phyloP scores from a whole-genome alignment of 2,113 vertebrate genomes.

The Heterotis niloticus region DNA sequence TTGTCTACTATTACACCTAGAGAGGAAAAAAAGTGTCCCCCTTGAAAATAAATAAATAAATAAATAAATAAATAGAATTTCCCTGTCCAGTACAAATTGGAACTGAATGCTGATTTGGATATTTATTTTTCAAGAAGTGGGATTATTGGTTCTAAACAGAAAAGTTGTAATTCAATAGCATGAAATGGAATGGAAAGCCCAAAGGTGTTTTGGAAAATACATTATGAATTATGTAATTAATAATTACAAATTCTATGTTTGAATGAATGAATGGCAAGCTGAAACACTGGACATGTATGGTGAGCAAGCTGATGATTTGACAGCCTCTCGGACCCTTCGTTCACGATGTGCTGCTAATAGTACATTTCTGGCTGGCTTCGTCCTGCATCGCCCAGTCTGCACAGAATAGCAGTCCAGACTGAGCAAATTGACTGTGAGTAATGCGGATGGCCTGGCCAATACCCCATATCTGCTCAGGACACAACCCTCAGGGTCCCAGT shows the following conservation, averaged over 20 bases:
- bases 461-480: background rate
- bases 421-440: constrained; percentile 22
- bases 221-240: constrained; percentile 16
- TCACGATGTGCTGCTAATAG: background rate
- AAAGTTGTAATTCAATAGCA: constrained; percentile 10
- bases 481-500: background rate
- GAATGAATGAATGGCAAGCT: background rate
- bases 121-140: constrained; percentile 6
- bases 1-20: too few relatives aligned
- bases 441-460: background rate
- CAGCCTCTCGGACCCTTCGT: background rate
- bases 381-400: background rate
- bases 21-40: too few relatives aligned
- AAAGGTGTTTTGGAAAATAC: constrained; percentile 12
- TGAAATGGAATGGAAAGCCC: background rate
- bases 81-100: background rate
- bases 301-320: background rate
- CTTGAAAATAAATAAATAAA: too few relatives aligned
- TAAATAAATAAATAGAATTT: too few relatives aligned
- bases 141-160: background rate
- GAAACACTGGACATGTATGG: background rate
- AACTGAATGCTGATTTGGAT: background rate
- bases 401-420: constrained; percentile 5
- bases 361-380: background rate
- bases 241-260: too few relatives aligned